Evolutionary conservation across 2,888 invertebrate species (phyloP), one percentile per base, ranked within the genome.

Genomic region (Parascotia fuliginaria): DNA sequence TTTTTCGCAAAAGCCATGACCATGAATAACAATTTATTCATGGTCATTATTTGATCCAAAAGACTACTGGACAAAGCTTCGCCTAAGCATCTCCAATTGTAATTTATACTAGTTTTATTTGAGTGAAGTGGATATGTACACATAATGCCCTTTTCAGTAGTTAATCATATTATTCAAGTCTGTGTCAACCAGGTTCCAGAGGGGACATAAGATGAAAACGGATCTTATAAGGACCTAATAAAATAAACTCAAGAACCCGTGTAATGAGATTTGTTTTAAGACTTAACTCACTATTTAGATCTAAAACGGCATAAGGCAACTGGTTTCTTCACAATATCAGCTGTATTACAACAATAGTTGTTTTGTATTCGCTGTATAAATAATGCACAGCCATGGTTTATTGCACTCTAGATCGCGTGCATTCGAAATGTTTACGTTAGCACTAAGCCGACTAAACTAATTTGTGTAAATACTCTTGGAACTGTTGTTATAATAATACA

Each of bases 331-430:
- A n/a, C n/a, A n/a, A n/a, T n/a, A n/a, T n/a, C n/a, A n/a, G n/a
- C n/a, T n/a, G n/a, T 19, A 19, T 5, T 19, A 19, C 19, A 19
- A 5, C 2, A 19, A 5, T 19, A 19, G 2, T 3, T 5, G 2
- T 3, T 19, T 3, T 19, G 1, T 22, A 22, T 22, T 15, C n/a
- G 46, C 28, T 9, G 14, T 45, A 32, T 51, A 37, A 48, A 48
- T 42, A 48, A 49, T 60, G 55, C 53, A 47, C 39, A 22, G 33
- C 44, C 48, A 2, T 50, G 67, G 62, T 61, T 68, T 62, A 62
- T 62, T 76, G 72, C 69, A 67, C 52, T 46, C 43, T 11, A 11
- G 40, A 66, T 75, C 63, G 77, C 75, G 72, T 77, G 74, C 70
- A 59, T 29, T 46, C 34, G 19, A 45, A 55, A 46, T 66, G 57